A percentile compares a stretch with the other conserved stretches of the same genome.
Evolutionary conservation across 1,140 invertebrate genomes (phyloP).

Genomic region (Drosophila rhopaloa): DNA sequence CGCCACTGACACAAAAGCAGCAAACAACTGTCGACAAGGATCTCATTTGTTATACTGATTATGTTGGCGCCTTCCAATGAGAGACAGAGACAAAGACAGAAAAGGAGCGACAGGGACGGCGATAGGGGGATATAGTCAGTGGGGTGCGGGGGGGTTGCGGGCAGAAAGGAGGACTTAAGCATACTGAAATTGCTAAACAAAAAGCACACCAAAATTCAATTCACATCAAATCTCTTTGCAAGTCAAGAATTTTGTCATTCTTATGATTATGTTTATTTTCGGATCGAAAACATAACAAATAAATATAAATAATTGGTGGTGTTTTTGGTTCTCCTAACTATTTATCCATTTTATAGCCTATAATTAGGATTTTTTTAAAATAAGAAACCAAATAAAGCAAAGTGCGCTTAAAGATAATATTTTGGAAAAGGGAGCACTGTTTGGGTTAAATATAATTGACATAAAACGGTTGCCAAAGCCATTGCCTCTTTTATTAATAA

Average conservation of each 20-base stretch:
- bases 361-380: no score
- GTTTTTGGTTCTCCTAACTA: no score
- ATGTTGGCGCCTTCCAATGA: constrained; percentile 78
- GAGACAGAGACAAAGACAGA: constrained; percentile 25
- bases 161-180: background rate
- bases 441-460: no score
- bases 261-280: no score
- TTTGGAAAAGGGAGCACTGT: no score
- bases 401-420: no score
- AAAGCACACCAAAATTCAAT: constrained; percentile 4
- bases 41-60: constrained; percentile 83
- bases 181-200: constrained; percentile 23
- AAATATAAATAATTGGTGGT: no score
- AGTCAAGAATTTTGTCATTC: background rate
- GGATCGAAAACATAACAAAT: no score
- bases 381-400: no score
- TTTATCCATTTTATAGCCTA: no score
- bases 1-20: constrained; percentile 82
- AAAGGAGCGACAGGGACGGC: constrained; percentile 1
- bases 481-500: no score
- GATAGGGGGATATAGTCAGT: background rate
- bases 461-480: no score
- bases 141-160: background rate
- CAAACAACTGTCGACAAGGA: constrained; percentile 82
- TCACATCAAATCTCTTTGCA: background rate